Evolutionary conservation across 2,797 vertebrate species (phyloP).

Genomic region (Peromyscus nudipes): DNA sequence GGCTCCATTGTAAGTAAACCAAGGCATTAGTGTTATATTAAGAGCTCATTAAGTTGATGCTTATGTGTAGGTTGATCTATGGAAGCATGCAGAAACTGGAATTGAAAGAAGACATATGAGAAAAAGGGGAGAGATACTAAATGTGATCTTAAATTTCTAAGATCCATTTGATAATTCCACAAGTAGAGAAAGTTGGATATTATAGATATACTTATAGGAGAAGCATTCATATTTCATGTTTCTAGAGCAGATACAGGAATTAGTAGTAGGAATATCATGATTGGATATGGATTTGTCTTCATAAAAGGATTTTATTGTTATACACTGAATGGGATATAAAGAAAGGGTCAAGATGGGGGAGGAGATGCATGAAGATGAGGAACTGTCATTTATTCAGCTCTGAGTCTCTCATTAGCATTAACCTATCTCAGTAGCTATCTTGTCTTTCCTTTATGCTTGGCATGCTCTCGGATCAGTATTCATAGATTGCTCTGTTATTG

Average conservation of each 20-base stretch:
- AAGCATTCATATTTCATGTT: constrained; percentile 51
- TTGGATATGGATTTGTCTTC: constrained; percentile 31
- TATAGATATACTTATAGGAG: background rate
- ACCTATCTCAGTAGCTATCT: constrained; percentile 67
- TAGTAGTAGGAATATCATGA: constrained; percentile 24
- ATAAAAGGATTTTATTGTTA: constrained; percentile 51
- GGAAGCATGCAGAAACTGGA: background rate
- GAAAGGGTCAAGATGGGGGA: background rate
- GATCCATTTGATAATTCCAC: background rate
- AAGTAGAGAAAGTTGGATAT: background rate
- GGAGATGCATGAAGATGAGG: background rate
- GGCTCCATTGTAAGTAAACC: background rate
- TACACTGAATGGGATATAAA: constrained; percentile 41
- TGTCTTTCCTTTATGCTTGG: constrained; percentile 61
- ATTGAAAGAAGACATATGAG: constrained; percentile 17
- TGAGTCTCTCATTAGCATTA: constrained; percentile 54
- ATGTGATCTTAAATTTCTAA: constrained; percentile 23
- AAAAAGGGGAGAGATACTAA: background rate
- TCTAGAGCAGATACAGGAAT: background rate
- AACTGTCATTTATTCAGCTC: constrained; percentile 26
- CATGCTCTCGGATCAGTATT: constrained; percentile 82
- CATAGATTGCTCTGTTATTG: constrained; percentile 70
- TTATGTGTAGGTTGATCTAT: background rate
- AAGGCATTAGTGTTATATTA: background rate
- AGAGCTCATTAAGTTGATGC: background rate